Evolutionary conservation across 1,140 invertebrate genomes (phyloP).

Genomic region (Marisa cornuarietis): DNA sequence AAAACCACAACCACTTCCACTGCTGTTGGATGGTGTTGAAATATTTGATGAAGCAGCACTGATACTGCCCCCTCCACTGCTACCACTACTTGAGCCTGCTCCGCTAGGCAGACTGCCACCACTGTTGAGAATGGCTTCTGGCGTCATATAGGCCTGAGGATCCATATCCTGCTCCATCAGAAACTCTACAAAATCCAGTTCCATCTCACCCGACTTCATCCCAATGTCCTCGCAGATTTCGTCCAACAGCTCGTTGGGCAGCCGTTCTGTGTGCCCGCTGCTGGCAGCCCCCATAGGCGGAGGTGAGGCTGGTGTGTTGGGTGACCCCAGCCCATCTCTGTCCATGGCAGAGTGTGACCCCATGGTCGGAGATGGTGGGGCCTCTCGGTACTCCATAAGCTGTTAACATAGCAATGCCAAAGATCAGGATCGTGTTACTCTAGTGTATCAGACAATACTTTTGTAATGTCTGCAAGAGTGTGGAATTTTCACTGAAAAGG

Average conservation of each 20-base stretch:
- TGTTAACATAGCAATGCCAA: slow-evolving; percentile 27
- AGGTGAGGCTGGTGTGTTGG: slow-evolving; percentile 49
- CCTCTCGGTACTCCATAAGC: slow-evolving; percentile 62
- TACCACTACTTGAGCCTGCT: slow-evolving; percentile 29
- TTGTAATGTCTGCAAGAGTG: too few species aligned
- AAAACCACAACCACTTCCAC: slow-evolving; percentile 9
- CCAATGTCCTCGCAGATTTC: slow-evolving; percentile 66
- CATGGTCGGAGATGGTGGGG: slow-evolving; percentile 53
- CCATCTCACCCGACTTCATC: slow-evolving; percentile 63
- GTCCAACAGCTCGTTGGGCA: slow-evolving; percentile 64
- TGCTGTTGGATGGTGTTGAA: slow-evolving; percentile 24
- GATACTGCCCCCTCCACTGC: slow-evolving; percentile 22
- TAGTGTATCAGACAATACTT: too few species aligned
- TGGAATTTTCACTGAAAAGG: too few species aligned
- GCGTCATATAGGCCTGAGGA: slow-evolving; percentile 59
- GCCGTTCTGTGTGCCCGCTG: slow-evolving; percentile 50
- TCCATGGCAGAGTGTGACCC: slow-evolving; percentile 40
- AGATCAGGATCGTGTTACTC: too few species aligned
- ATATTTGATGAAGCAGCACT: slow-evolving; percentile 20
- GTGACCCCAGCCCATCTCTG: slow-evolving; percentile 48
- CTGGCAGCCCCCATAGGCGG: slow-evolving; percentile 27
- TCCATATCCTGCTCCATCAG: slow-evolving; percentile 61
- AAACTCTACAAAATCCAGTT: slow-evolving; percentile 64
- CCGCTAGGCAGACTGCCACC: slow-evolving; percentile 9
- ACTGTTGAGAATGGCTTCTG: slow-evolving; percentile 42